phyloP scores from a whole-genome alignment of 2,797 vertebrate genomes.

The Dermochelys coriacea region DNA sequence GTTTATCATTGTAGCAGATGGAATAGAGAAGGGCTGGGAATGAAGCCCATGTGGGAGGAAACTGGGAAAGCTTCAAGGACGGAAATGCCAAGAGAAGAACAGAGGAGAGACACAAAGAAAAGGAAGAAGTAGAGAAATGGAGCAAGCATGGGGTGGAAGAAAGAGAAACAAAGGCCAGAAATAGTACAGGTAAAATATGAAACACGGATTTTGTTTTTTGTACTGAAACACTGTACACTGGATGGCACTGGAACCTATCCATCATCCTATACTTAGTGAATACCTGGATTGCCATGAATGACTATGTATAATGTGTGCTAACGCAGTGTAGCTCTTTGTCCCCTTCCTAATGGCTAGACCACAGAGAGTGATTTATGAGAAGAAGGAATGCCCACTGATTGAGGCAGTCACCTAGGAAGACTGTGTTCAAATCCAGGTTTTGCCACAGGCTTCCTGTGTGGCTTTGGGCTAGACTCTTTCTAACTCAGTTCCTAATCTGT shows the following conservation, averaged over 20 bases:
- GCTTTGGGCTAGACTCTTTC: neutral
- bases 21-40: neutral
- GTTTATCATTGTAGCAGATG: neutral
- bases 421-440: neutral
- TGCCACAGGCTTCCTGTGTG: neutral
- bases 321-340: neutral
- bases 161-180: constrained; percentile 28
- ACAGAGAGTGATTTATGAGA: neutral
- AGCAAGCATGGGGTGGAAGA: neutral
- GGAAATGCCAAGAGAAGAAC: neutral
- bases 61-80: neutral
- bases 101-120: neutral
- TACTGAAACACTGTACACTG: too few relatives aligned
- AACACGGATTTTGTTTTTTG: constrained; percentile 33
- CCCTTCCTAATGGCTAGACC: too few relatives aligned
- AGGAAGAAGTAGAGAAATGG: neutral
- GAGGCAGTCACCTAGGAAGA: neutral
- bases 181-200: constrained; percentile 39
- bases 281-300: too few relatives aligned
- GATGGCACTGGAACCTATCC: neutral
- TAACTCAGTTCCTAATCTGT: neutral
- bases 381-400: neutral
- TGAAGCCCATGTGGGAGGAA: neutral
- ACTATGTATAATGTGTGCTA: neutral
- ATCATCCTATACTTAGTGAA: neutral